A percentile compares a stretch with the other conserved stretches of the same genome.
Evolutionary conservation across 1,140 invertebrate genomes (phyloP).

Genomic region (Holcopasites calliopsidis): DNA sequence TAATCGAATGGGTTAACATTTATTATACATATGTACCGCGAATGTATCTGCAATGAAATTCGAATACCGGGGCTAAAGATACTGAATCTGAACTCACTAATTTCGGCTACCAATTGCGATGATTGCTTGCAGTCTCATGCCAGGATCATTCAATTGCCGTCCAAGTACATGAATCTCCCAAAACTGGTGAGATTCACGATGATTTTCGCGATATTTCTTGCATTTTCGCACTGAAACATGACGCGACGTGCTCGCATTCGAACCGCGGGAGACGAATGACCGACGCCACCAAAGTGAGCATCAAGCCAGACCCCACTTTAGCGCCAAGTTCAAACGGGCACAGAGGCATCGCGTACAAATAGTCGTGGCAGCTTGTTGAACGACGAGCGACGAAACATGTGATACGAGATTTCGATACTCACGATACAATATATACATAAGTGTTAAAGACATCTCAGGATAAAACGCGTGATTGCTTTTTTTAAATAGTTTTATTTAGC

Average conservation of each 20-base stretch:
- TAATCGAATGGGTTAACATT: constrained; percentile 6
- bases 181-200: background rate
- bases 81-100: background rate
- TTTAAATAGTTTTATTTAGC: constrained; percentile 7
- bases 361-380: constrained; percentile 21
- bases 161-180: background rate
- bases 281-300: background rate
- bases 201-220: background rate
- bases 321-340: constrained; percentile 14
- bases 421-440: constrained; percentile 14
- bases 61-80: background rate
- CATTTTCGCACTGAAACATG: background rate
- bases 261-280: background rate
- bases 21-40: background rate
- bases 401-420: constrained; percentile 21
- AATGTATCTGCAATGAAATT: background rate
- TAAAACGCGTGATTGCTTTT: constrained; percentile 17
- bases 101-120: background rate
- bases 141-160: background rate
- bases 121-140: background rate
- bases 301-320: background rate
- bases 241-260: background rate
- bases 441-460: constrained; percentile 35
- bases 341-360: background rate
- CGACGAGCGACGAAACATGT: constrained; percentile 34